A percentile compares a stretch with the other conserved stretches of the same genome.
Evolutionary conservation across 1,140 invertebrate species (phyloP).

Genomic region (Drosophila ambigua): DNA sequence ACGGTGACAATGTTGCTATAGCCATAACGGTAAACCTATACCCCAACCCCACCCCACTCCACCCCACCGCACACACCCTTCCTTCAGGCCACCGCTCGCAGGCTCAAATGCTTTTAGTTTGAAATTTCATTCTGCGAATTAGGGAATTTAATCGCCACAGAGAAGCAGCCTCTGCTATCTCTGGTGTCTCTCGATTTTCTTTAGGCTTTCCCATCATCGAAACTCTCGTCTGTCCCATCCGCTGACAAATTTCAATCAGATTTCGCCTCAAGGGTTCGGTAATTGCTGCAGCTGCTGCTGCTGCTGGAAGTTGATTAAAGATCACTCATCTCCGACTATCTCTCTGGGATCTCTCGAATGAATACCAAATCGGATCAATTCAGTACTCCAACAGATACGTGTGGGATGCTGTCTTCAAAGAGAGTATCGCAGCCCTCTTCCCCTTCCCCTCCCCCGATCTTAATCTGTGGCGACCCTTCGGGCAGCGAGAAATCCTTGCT

Average conservation of each 20-base stretch:
- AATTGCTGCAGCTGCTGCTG: no score
- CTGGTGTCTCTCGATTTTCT: constrained; percentile 43
- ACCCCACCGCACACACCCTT: constrained; percentile 3
- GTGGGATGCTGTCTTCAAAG: background rate
- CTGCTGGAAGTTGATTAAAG: no score
- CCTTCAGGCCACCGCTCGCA: constrained; percentile 21
- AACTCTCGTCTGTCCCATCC: constrained; percentile 4
- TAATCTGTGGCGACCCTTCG: constrained; percentile 25
- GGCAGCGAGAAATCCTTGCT: constrained; percentile 14
- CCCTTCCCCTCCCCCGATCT: constrained; percentile 27
- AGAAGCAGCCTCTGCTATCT: constrained; percentile 14
- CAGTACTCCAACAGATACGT: constrained; percentile 31
- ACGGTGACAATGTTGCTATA: constrained; percentile 44
- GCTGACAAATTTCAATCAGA: constrained; percentile 4
- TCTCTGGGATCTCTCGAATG: constrained; percentile 9
- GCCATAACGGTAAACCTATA: constrained; percentile 52
- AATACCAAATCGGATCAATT: constrained; percentile 45
- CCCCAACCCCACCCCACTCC: background rate
- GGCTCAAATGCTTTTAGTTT: constrained; percentile 74
- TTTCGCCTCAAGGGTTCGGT: background rate
- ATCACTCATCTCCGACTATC: background rate
- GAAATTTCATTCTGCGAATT: constrained; percentile 79
- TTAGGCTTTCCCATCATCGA: constrained; percentile 56
- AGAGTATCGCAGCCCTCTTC: no score
- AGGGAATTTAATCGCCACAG: constrained; percentile 72